These are phyloP conservation scores for Drosophila paulistorum DNA, from an alignment of 1,140 invertebrate species.

Conservation along the genomic window DNA sequence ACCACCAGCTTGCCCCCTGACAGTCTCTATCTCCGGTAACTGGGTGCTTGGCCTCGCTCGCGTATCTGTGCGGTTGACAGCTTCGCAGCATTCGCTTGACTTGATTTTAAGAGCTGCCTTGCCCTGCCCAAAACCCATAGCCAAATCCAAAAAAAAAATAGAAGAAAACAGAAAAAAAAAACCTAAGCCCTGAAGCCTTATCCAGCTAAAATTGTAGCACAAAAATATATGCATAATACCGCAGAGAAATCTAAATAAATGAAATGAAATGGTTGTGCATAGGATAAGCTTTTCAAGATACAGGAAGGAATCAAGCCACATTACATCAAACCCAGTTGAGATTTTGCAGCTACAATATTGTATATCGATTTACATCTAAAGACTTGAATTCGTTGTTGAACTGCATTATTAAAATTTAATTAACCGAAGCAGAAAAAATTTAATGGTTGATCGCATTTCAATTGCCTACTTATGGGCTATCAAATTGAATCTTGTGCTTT, in stretches of 20 bases:
- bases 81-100: conserved; percentile 8
- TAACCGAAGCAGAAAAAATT: background rate
- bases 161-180: background rate
- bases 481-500: conserved; percentile 2
- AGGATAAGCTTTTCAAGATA: background rate
- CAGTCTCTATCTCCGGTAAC: conserved; percentile 1
- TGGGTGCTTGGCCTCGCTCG: conserved; percentile 10
- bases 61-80: conserved; percentile 13
- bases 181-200: background rate
- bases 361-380: no score
- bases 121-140: background rate
- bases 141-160: background rate
- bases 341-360: no score
- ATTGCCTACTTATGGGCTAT: conserved; percentile 2
- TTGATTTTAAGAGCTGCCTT: conserved; percentile 9
- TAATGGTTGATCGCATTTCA: conserved; percentile 5
- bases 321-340: no score
- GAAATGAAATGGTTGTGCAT: background rate
- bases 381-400: no score
- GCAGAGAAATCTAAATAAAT: conserved; percentile 1
- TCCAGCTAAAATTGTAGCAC: background rate
- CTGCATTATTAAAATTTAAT: background rate
- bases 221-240: conserved; percentile 5
- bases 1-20: background rate
- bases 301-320: background rate